These are phyloP conservation scores for Champsocephalus gunnari DNA, from an alignment of 2,797 vertebrate species.

Conservation along the genomic window DNA sequence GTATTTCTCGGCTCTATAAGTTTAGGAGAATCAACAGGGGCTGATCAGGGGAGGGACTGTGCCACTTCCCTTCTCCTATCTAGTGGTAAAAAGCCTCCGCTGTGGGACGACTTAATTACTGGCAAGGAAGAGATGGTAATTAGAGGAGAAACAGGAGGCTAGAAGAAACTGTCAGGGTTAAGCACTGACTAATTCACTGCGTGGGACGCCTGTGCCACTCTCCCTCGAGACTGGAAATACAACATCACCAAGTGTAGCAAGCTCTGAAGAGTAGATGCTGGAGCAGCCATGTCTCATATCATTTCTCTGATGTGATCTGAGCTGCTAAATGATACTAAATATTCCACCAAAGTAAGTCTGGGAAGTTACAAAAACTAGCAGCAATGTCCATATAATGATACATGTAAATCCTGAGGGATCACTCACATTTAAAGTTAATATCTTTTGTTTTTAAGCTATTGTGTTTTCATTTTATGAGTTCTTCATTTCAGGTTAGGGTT, in stretches of 20 bases:
- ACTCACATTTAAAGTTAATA: not conserved
- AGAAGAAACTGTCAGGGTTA: constrained; percentile 85
- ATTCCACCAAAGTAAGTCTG: not conserved
- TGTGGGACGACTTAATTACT: constrained; percentile 84
- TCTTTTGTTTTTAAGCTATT: not conserved
- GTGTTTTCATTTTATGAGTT: constrained; percentile 7
- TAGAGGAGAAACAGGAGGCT: constrained; percentile 83
- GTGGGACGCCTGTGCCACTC: constrained; percentile 72
- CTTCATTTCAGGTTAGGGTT: not conserved
- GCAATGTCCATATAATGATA: not conserved
- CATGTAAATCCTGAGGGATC: not conserved
- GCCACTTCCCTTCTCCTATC: constrained; percentile 72
- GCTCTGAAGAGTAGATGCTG: constrained; percentile 47
- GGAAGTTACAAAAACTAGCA: not conserved
- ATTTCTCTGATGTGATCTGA: constrained; percentile 28
- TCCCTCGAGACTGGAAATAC: constrained; percentile 72
- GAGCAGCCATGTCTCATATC: constrained; percentile 36
- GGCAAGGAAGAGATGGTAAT: constrained; percentile 82
- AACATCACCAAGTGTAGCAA: constrained; percentile 61
- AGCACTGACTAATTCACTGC: constrained; percentile 85
- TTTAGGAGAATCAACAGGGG: constrained; percentile 62
- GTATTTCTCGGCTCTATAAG: constrained; percentile 42
- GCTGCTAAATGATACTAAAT: constrained; percentile 15
- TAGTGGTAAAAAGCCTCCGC: constrained; percentile 79
- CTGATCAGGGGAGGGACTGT: constrained; percentile 65